These are phyloP conservation scores for Muscina levida DNA, from an alignment of 2,888 invertebrate genomes.

Conservation along the genomic window DNA sequence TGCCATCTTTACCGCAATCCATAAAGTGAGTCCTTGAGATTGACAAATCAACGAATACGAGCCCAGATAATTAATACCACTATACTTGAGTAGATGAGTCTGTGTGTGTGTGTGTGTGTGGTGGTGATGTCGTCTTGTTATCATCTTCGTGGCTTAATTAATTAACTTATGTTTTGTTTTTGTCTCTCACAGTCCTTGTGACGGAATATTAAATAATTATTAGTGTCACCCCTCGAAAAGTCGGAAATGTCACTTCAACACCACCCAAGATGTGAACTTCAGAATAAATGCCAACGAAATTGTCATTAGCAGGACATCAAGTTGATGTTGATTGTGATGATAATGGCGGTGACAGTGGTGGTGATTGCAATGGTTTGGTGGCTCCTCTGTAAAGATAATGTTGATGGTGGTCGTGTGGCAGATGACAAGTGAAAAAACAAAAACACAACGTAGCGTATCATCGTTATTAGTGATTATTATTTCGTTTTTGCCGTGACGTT, in stretches of 20 bases:
- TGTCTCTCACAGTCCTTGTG: not conserved
- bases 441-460: not conserved
- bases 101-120: no score
- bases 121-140: constrained; percentile 15
- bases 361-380: not conserved
- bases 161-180: constrained; percentile 25
- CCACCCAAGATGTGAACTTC: constrained; percentile 45
- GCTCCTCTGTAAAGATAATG: not conserved
- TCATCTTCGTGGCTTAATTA: constrained; percentile 37
- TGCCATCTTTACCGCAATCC: no score
- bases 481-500: no score
- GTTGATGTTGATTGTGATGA: constrained; percentile 38
- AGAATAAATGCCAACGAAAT: constrained; percentile 47
- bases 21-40: not conserved
- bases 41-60: not conserved
- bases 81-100: not conserved
- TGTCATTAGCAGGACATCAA: constrained; percentile 44
- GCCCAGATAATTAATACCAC: not conserved
- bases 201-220: constrained; percentile 46
- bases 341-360: not conserved
- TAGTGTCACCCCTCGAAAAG: constrained; percentile 24
- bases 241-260: constrained; percentile 21
- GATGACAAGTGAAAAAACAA: constrained; percentile 33
- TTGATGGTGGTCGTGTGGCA: not conserved
- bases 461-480: no score